A percentile compares a stretch with the other conserved stretches of the same genome.
Evolutionary conservation across 92 coral and sea anemone species (phyloP).

Genomic region (Porites cylindrica): DNA sequence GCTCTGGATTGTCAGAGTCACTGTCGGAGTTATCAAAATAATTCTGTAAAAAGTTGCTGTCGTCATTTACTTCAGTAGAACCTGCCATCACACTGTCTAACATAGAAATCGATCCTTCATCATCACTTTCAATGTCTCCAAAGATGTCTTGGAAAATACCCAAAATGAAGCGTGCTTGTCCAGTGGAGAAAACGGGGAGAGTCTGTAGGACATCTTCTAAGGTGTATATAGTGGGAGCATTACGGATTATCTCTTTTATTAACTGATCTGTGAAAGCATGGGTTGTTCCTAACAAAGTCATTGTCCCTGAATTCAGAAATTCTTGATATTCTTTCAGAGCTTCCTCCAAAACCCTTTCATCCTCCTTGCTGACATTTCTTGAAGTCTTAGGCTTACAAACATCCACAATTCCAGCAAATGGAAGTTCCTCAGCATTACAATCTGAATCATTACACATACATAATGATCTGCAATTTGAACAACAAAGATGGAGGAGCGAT

Average conservation of each 20-base stretch:
- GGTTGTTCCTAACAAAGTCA: constrained; percentile 30
- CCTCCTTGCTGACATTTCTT: constrained; percentile 17
- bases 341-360: constrained; percentile 6
- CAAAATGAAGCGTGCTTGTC: constrained; percentile 29
- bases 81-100: background rate
- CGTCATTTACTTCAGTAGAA: background rate
- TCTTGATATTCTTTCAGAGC: constrained; percentile 40
- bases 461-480: constrained; percentile 25
- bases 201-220: constrained; percentile 20
- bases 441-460: constrained; percentile 18
- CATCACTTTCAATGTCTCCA: constrained; percentile 28
- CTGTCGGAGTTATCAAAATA: constrained; percentile 48
- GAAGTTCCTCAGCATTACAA: constrained; percentile 8
- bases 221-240: constrained; percentile 29
- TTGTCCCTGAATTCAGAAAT: constrained; percentile 25
- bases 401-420: background rate
- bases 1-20: constrained; percentile 39
- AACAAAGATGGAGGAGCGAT: constrained; percentile 30
- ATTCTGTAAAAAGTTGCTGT: background rate
- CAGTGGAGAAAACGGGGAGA: constrained; percentile 27
- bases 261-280: constrained; percentile 47
- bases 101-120: background rate
- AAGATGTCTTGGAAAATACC: constrained; percentile 30
- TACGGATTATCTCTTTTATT: constrained; percentile 24
- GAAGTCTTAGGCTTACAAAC: background rate